Conservation (phyloP, 2,797 vertebrate species). For the Ciconia nigra region DNA sequence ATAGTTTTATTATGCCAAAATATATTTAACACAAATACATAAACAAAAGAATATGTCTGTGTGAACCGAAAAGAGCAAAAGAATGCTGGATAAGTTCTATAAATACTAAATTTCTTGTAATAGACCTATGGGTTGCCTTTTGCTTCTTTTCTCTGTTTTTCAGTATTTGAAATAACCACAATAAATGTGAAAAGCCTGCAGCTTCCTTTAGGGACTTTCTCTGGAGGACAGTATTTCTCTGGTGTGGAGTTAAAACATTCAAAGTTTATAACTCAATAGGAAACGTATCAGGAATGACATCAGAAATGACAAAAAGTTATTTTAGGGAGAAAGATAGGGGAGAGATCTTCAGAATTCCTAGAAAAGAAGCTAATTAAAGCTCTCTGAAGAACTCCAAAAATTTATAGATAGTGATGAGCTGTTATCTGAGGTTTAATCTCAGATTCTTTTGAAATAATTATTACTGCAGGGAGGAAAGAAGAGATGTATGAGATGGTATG, state of each 20-base stretch:
- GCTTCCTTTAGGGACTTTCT: neutral
- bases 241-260: neutral
- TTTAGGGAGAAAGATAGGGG: neutral
- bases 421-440: neutral
- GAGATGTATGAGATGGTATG: neutral
- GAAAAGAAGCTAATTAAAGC: neutral
- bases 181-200: neutral
- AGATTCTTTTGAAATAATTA: neutral
- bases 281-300: neutral
- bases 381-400: neutral
- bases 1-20: neutral
- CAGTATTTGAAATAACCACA: neutral
- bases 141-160: neutral
- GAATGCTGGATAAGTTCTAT: neutral
- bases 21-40: neutral
- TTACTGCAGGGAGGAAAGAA: neutral
- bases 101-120: neutral
- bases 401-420: neutral
- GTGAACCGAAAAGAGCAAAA: neutral
- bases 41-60: neutral
- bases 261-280: neutral
- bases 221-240: neutral
- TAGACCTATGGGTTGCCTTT: neutral
- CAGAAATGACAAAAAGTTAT: neutral
- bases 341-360: neutral